phyloP scores from a whole-genome alignment of 2,888 invertebrate species.

The Iselma pallidipennis region DNA sequence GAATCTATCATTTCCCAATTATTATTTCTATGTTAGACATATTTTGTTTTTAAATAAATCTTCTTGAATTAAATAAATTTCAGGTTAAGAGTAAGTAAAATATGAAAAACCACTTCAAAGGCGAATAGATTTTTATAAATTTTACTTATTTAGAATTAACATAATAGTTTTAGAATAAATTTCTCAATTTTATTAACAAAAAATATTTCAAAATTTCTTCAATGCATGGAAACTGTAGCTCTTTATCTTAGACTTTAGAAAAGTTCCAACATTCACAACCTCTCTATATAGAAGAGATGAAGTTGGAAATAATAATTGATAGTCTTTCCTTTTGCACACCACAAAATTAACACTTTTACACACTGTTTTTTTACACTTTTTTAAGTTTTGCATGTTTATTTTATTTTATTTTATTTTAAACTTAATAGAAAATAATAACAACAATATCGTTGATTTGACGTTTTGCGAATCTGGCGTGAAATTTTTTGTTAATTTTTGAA shows the following conservation, averaged over 20 bases:
- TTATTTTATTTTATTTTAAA: not conserved
- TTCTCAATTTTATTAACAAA: slow-evolving; percentile 9
- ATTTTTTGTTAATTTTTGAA: not conserved
- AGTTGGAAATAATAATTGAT: not conserved
- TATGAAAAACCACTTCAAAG: not conserved
- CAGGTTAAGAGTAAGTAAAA: slow-evolving; percentile 21
- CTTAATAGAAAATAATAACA: too few species aligned
- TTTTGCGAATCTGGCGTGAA: not conserved
- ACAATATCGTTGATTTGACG: too few species aligned
- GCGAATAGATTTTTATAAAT: not conserved
- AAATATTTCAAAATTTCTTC: slow-evolving; percentile 11
- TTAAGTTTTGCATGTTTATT: not conserved
- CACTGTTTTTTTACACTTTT: not conserved
- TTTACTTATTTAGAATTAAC: not conserved
- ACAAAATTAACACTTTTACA: too few species aligned
- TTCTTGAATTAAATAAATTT: slow-evolving; percentile 7
- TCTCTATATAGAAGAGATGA: not conserved
- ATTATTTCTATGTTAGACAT: not conserved
- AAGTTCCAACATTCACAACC: not conserved
- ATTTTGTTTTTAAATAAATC: not conserved
- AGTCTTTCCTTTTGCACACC: not conserved
- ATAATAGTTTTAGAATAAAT: slow-evolving; percentile 13
- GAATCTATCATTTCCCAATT: not conserved
- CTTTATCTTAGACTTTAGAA: not conserved
- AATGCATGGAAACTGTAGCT: not conserved